Conservation (phyloP, 2,113 vertebrate genomes). For the Heteronetta atricapilla region DNA sequence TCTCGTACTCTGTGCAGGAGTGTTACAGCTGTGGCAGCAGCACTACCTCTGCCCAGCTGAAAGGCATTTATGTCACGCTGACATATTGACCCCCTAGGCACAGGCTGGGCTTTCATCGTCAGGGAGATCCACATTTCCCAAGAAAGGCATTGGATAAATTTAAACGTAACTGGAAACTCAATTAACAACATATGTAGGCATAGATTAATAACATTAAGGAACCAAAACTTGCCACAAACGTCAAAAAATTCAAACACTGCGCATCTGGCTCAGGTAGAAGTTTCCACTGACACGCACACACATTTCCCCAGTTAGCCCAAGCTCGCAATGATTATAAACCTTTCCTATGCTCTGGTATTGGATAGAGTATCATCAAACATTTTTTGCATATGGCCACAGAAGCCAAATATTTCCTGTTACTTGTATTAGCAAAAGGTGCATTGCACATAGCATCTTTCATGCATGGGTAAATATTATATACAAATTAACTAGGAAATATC, state of each 20-base stretch:
- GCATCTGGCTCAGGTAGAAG: not conserved
- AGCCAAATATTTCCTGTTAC: not conserved
- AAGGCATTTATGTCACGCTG: not conserved
- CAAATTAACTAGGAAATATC: not conserved
- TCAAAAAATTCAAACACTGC: not conserved
- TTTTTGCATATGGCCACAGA: not conserved
- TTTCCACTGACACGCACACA: not conserved
- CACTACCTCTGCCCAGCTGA: not conserved
- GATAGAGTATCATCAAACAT: not conserved
- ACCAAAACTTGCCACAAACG: not conserved
- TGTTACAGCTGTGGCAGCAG: not conserved
- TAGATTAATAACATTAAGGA: not conserved
- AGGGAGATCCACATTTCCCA: not conserved
- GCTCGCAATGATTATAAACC: not conserved
- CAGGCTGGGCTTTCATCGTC: not conserved
- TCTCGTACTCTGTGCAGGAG: accelerated
- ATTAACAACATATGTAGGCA: not conserved
- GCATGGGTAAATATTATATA: not conserved
- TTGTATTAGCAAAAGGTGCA: not conserved
- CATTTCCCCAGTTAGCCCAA: not conserved
- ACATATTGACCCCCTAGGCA: not conserved
- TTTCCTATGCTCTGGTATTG: not conserved
- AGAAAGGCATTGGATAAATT: not conserved
- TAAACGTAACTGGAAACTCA: not conserved
- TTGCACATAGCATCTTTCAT: not conserved